phyloP scores from a whole-genome alignment of 2,113 vertebrate species.

The Piprites chloris region DNA sequence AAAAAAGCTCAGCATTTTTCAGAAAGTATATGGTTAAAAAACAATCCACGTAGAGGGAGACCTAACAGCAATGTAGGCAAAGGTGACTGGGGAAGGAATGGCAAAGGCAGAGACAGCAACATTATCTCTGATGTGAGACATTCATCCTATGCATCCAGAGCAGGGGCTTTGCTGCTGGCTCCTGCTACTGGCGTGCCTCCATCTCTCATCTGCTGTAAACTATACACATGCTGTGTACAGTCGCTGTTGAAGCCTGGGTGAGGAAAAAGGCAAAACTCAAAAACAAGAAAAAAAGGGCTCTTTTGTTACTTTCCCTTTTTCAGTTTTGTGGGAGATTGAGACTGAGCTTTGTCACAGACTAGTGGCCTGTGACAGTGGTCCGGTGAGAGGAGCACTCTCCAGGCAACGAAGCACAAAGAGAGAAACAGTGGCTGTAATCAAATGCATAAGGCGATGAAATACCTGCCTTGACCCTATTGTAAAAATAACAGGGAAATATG shows the following conservation, averaged over 20 bases:
- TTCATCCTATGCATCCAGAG: not conserved
- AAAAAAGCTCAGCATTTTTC: not conserved
- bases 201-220: not conserved
- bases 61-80: not conserved
- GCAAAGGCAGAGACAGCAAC: not conserved
- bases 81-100: not conserved
- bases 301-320: constrained; percentile 58
- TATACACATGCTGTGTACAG: not conserved
- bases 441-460: not conserved
- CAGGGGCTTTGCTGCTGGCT: not conserved
- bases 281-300: not conserved
- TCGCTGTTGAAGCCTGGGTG: not conserved
- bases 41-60: not conserved
- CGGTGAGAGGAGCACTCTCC: constrained; percentile 27
- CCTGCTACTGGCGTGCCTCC: not conserved
- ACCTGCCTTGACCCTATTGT: not conserved
- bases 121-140: not conserved
- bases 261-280: constrained; percentile 12
- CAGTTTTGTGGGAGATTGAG: constrained; percentile 52
- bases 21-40: not conserved
- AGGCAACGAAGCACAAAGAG: constrained; percentile 40
- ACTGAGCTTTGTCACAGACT: constrained; percentile 59
- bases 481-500: not conserved
- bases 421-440: not conserved
- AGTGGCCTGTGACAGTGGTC: constrained; percentile 54